Conservation (phyloP, 2,797 vertebrate species). For the Pogonophryne albipinna region DNA sequence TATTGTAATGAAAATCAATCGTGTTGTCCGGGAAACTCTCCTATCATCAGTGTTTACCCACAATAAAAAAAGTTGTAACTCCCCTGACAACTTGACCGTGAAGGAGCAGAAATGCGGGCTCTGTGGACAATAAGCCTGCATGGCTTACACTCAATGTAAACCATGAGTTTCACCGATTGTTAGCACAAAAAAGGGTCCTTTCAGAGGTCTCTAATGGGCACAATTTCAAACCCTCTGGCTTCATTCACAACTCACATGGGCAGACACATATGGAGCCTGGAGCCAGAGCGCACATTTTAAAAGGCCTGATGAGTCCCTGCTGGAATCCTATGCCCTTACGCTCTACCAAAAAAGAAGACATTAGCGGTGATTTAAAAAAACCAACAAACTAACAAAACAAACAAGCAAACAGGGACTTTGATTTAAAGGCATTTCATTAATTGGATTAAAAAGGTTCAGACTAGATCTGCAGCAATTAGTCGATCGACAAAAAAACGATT, state of each 20-base stretch:
- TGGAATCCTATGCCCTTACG: neutral
- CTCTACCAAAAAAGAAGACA: neutral
- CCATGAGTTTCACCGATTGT: neutral
- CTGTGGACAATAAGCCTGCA: neutral
- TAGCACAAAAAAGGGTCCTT: neutral
- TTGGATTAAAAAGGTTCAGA: no score
- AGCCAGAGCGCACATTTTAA: slow-evolving; percentile 12
- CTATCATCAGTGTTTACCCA: slow-evolving; percentile 45
- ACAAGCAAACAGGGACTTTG: neutral
- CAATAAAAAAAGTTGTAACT: slow-evolving; percentile 38
- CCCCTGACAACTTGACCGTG: neutral
- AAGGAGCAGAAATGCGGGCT: slow-evolving; percentile 3
- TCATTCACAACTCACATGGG: slow-evolving; percentile 38
- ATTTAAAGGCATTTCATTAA: no score
- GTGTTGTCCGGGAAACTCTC: slow-evolving; percentile 58
- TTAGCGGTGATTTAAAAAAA: neutral
- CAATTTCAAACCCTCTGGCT: slow-evolving; percentile 26
- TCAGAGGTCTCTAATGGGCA: neutral
- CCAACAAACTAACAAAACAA: neutral
- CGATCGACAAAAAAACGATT: no score
- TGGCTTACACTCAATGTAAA: neutral
- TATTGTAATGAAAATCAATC: slow-evolving; percentile 73
- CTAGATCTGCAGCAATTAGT: no score
- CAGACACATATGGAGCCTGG: slow-evolving; percentile 15
- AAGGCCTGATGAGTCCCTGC: slow-evolving; percentile 15